These are phyloP conservation scores for Poeciliopsis retropinna DNA, from an alignment of 2,113 vertebrate species.

Conservation along the genomic window DNA sequence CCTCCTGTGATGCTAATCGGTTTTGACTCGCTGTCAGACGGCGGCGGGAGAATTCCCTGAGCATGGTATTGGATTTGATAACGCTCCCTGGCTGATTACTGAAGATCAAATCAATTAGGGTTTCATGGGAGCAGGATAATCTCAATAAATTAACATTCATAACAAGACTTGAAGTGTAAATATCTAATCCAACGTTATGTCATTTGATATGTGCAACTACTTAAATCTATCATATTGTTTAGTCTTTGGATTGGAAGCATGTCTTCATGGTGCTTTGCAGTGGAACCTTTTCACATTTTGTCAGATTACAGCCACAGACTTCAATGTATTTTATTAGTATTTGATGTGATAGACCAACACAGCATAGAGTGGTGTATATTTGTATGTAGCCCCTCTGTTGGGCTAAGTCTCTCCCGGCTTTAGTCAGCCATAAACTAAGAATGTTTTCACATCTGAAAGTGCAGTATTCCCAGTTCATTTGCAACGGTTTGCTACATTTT, in stretches of 20 bases:
- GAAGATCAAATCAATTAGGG: slow-evolving; percentile 38
- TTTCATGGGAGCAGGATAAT: slow-evolving; percentile 8
- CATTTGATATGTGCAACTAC: not conserved
- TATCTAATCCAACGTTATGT: not conserved
- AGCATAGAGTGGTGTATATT: too few species aligned
- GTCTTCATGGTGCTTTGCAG: not conserved
- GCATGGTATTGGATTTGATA: slow-evolving; percentile 60
- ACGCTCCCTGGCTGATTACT: slow-evolving; percentile 32
- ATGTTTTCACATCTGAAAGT: too few species aligned
- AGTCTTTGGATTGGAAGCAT: not conserved
- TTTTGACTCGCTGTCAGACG: slow-evolving; percentile 41
- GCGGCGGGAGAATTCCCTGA: slow-evolving; percentile 34
- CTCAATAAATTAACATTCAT: slow-evolving; percentile 9
- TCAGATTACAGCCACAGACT: too few species aligned
- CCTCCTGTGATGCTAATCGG: slow-evolving; percentile 43
- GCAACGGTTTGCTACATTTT: too few species aligned
- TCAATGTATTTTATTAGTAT: too few species aligned
- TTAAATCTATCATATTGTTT: not conserved
- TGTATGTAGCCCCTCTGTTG: too few species aligned
- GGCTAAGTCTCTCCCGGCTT: too few species aligned
- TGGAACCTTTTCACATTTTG: too few species aligned
- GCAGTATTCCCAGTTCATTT: too few species aligned
- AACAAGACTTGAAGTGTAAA: not conserved
- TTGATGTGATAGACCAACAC: too few species aligned
- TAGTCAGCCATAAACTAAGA: too few species aligned